Percentiles rank a stretch among this genome's conserved stretches.
Conservation (phyloP, 2,888 invertebrate species). For the Drosophila kambysellisi region DNA sequence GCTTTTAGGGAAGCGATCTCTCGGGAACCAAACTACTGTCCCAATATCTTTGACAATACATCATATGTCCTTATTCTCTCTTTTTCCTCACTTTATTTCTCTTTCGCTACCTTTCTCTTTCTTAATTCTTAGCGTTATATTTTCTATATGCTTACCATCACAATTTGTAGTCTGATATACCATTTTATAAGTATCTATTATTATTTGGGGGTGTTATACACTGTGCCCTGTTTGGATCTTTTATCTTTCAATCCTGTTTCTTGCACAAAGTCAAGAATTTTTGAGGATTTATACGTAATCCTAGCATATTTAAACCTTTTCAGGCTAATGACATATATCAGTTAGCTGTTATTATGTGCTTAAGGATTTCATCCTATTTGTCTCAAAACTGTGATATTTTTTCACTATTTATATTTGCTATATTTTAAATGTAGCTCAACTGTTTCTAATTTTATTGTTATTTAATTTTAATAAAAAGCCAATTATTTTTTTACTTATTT, state of each 20-base stretch:
- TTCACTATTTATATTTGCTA: neutral
- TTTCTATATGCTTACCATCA: neutral
- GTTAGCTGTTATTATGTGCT: neutral
- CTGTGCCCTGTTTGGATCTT: neutral
- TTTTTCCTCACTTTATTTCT: neutral
- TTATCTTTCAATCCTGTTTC: no score
- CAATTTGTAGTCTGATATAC: accelerated
- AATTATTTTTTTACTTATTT: neutral
- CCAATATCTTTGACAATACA: neutral
- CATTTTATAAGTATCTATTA: neutral
- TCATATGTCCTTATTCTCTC: neutral
- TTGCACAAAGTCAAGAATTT: neutral
- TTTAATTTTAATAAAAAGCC: neutral
- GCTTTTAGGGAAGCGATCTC: neutral
- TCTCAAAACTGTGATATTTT: neutral
- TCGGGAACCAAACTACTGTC: neutral
- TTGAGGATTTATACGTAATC: neutral
- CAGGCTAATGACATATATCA: neutral
- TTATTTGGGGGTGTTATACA: neutral
- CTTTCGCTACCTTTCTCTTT: accelerated
- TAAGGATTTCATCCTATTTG: neutral
- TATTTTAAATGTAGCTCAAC: neutral
- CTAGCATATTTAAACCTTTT: neutral
- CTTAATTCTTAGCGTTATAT: neutral
- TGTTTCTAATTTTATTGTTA: neutral